Base-by-base conservation (phyloP, 2,888 invertebrate genomes). In the Sisyra terminalis region DNA sequence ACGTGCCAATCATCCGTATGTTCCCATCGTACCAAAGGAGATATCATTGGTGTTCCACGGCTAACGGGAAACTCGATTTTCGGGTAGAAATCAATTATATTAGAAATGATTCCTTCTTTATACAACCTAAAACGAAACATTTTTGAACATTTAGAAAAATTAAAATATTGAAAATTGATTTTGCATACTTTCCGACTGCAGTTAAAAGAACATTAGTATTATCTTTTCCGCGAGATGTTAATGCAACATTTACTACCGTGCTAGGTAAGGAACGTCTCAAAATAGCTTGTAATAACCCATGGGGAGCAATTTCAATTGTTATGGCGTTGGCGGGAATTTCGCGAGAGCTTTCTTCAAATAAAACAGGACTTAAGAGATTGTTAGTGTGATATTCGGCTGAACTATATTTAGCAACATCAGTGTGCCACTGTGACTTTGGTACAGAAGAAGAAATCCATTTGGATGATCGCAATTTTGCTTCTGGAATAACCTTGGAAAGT, bases 301-400 rank as follows among this genome's bases (percentile, higher is more conserved):
- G 92, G 0, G 93, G 92, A 0, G 92, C 90, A 43, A 93, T 77
- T 61, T 93, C 93, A 47, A 93, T 79, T 4, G 79, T 73, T 44
- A 92, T 70, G 0, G 90, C 87, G 55, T 88, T 78, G 39, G 72
- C 69, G 2, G 87, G 89, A 50, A 93, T 78, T 51, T 83, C 71
- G 13, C 69, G 70, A 6, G 84, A 68, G 0, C 85, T 82, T 60
- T 92, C 90, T 55, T 89, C 86, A 58, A 88, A 87, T 13, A 79
- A 63, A 1, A 68, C 60, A 47, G 63, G 55, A 67, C 69, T 84
- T 56, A 85, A 59, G 16, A 88, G 64, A 57, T 89, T 92, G 56
- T 88, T 88, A 2, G 82, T 81, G 55, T 88, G 87, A 57, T 94
- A 94, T 50, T 87, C 87, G 2, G 92, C 83, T 0, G 88, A 88